Conservation (phyloP, 2,113 vertebrate genomes). For the Drymodes brunneopygia region DNA sequence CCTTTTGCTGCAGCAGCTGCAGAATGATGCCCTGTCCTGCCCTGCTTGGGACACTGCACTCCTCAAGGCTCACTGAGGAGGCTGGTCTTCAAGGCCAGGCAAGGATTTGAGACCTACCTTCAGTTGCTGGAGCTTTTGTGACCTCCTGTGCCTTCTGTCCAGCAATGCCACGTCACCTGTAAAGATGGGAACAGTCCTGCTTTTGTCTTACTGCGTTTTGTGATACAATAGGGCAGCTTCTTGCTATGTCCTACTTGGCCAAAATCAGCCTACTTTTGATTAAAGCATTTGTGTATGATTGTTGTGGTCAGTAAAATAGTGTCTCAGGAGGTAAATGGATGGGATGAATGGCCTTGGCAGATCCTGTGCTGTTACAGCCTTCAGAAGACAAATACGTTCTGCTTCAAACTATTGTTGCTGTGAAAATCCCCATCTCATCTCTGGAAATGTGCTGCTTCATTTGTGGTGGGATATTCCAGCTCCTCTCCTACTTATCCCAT, state of each 20-base stretch:
- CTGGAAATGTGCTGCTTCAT: not conserved
- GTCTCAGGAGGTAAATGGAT: not conserved
- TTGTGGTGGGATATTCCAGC: not conserved
- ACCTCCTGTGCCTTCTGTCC: not conserved
- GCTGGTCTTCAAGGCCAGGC: not conserved
- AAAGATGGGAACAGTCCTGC: not conserved
- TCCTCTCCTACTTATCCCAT: not conserved
- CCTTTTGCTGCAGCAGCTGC: not conserved
- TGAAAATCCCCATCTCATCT: not conserved
- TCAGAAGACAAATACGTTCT: not conserved
- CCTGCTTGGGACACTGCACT: not conserved
- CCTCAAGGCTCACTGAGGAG: not conserved
- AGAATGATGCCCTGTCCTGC: not conserved
- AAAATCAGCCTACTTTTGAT: not conserved
- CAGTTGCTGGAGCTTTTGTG: not conserved
- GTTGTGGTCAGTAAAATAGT: not conserved
- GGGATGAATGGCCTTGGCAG: not conserved
- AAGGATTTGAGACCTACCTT: not conserved
- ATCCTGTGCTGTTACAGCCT: not conserved
- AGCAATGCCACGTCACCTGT: not conserved
- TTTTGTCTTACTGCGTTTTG: not conserved
- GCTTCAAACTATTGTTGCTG: not conserved
- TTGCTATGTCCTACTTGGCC: not conserved
- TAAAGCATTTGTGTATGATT: not conserved
- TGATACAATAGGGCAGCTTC: not conserved